A percentile compares a stretch with the other conserved stretches of the same genome.
Evolutionary conservation across 1,140 invertebrate species (phyloP).

Genomic region (Aphelenchoides besseyi): DNA sequence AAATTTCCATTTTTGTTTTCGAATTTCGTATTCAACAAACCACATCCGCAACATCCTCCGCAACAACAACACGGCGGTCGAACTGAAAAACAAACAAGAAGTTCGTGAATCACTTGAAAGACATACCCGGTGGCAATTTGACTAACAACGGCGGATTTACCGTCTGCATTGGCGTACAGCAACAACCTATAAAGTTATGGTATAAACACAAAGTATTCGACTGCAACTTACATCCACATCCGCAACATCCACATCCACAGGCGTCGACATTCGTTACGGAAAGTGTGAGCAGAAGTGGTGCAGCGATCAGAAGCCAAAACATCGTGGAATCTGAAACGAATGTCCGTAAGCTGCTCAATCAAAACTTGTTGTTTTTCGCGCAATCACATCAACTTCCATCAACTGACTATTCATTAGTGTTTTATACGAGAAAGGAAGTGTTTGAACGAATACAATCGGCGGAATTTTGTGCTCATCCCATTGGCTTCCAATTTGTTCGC

Average conservation of each 20-base stretch:
- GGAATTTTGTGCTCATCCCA: not conserved
- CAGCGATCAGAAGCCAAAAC: not conserved
- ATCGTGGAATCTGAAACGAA: not conserved
- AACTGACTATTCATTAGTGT: not conserved
- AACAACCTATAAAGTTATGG: constrained; percentile 6
- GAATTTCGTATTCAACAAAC: not conserved
- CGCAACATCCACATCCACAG: constrained; percentile 5
- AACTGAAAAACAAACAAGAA: too few species aligned
- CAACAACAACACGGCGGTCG: constrained; percentile 17
- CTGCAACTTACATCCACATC: too few species aligned
- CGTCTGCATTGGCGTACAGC: constrained; percentile 16
- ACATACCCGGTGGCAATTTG: constrained; percentile 19
- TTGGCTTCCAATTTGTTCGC: too few species aligned
- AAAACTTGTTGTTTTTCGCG: not conserved
- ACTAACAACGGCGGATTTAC: constrained; percentile 20
- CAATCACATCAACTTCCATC: not conserved
- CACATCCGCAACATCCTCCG: not conserved
- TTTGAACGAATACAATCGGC: not conserved
- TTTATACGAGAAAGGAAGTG: not conserved
- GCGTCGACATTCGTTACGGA: not conserved
- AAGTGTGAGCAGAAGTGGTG: not conserved
- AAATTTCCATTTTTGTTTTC: not conserved
- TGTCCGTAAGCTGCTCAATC: not conserved
- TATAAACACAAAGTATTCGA: not conserved
- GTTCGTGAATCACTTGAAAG: too few species aligned